phyloP scores from a whole-genome alignment of 2,888 invertebrate species.

The Caenorhabditis wallacei region DNA sequence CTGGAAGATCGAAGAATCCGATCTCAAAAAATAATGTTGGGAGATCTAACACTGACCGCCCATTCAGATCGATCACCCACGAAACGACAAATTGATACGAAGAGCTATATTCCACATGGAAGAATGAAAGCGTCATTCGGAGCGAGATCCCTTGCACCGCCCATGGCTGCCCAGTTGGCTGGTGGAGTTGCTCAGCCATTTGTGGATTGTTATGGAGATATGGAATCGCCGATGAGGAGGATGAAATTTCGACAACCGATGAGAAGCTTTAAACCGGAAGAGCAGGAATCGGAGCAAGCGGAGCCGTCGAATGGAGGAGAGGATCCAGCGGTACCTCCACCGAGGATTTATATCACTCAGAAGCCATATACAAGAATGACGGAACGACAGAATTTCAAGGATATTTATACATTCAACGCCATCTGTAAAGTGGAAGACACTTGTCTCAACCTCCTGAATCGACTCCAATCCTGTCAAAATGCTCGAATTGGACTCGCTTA shows the following conservation, averaged over 20 bases:
- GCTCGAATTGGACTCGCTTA: conserved; percentile 45
- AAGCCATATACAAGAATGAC: conserved; percentile 42
- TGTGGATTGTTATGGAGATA: conserved; percentile 40
- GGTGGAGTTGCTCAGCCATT: conserved; percentile 50
- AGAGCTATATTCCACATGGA: conserved; percentile 23
- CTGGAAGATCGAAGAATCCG: conserved; percentile 44
- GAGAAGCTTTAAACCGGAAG: not conserved
- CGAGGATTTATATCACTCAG: conserved; percentile 19
- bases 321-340: not conserved
- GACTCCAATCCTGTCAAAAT: conserved; percentile 54
- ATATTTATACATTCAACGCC: conserved; percentile 60
- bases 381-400: conserved; percentile 56
- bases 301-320: not conserved
- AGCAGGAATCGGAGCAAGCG: not conserved
- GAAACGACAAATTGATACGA: conserved; percentile 40
- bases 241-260: not conserved
- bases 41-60: not conserved
- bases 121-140: conserved; percentile 39
- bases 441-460: conserved; percentile 33
- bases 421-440: conserved; percentile 63
- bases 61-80: not conserved
- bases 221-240: not conserved
- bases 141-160: conserved; percentile 60
- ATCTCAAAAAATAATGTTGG: conserved; percentile 36
- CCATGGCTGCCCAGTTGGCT: conserved; percentile 61